Evolutionary conservation across 2,113 vertebrate species (phyloP).

Genomic region (Chaetura pelagica): DNA sequence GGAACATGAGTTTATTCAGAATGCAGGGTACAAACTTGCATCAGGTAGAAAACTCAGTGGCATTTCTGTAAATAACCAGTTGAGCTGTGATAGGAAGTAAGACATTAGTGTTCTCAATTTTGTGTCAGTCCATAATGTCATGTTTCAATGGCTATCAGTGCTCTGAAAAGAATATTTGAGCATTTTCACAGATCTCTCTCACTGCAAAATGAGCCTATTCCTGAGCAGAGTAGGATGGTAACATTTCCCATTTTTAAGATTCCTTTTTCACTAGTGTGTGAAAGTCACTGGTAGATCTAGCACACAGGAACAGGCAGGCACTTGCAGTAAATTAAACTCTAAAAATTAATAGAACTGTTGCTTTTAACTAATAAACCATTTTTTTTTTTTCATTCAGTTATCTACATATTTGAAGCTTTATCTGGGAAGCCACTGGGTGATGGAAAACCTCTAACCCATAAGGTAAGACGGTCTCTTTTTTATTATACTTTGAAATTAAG

Average conservation of each 20-base stretch:
- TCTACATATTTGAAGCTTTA: conserved; percentile 92
- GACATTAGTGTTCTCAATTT: background rate
- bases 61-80: background rate
- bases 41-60: background rate
- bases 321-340: background rate
- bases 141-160: background rate
- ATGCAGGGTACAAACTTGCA: background rate
- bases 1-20: background rate
- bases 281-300: background rate
- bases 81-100: background rate
- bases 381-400: conserved; percentile 73
- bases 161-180: background rate
- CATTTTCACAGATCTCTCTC: background rate
- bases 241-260: background rate
- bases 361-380: background rate
- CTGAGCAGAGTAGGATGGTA: background rate
- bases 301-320: background rate
- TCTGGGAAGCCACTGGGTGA: conserved; percentile 91
- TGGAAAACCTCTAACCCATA: conserved; percentile 90
- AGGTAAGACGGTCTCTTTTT: conserved; percentile 76
- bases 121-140: background rate
- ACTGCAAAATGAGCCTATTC: background rate
- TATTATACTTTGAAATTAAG: background rate
- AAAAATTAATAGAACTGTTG: background rate
- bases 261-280: background rate